Base-by-base conservation (phyloP, 2,888 invertebrate species). In the Troglohyphantes excavatus region DNA sequence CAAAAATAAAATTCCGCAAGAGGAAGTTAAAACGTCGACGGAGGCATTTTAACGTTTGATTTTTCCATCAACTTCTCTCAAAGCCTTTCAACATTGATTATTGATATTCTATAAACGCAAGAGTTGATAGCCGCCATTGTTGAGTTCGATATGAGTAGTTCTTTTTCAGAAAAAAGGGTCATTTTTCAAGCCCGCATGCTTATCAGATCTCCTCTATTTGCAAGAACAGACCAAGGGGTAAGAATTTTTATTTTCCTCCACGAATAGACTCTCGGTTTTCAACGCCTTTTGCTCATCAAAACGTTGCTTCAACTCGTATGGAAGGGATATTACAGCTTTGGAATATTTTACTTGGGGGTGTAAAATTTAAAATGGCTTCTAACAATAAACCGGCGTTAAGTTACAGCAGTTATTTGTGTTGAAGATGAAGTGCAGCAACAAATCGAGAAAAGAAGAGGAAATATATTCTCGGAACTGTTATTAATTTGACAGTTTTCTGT, bases 91-190 rank as follows among this genome's bases (percentile, higher is more conserved):
- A 27, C 78, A 86, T 86, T 86, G 86, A 86, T 86, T 86, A 86
- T 86, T 86, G 86, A 86, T 86, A 86, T 86, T 70, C 86, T 86
- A 86, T 86, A 86, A 86, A 86, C 68, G 78, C 70, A 78, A 61
- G 86, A 86, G 70, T 78, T 72, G 78, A 86, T 86, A 68, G 33
- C 78, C 59, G 78, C 78, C 86, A 78, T 86, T 86, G n/a, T 78
- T 59, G 78, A 70, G 70, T 19, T 78, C 86, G 78, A 79, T 86
- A 78, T 43, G 39, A 86, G 53, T 53, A 29, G n/a, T 70, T 43
- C 29, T 53, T 53, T 7, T n/a, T n/a, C n/a, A 63, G 17, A 63
- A 70, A 70, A 72, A 70, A 72, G 26, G 23, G 33, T 39, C 75
- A 73, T 84, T 67, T 65, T 67, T 61, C 72, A 29, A 68, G 39